Base-by-base conservation (phyloP, 2,888 invertebrate genomes). In the Nomada lathburiana region DNA sequence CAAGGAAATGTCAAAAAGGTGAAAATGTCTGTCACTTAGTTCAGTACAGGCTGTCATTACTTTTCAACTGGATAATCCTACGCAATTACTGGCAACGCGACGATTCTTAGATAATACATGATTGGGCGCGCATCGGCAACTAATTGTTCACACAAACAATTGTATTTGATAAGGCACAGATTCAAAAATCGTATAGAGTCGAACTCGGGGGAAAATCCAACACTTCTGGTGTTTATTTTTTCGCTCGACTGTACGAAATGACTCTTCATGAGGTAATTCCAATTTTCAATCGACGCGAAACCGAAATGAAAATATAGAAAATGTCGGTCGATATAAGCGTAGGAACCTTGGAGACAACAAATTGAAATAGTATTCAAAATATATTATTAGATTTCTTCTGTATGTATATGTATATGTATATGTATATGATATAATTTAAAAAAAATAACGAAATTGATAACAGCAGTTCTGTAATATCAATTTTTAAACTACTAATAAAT, bases 1-100 rank as follows among this genome's bases (percentile, higher is more conserved):
- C 64, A 62, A 80, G 77, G 72, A 85, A 80, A 80, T 64, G 85
- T 88, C 78, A 65, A 86, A 88, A 86, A 76, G 79, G 75, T 71
- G 74, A 77, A 85, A 76, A 79, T 55, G 70, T 71, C 69, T 76
- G 81, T 83, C 85, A 78, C 83, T 82, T 80, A 65, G 47, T 59
- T 20, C 55, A 57, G 60, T 47, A 11, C 59, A 64, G 59, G 18
- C 60, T 74, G 70, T 71, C 67, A 47, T 81, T 76, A 59, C 57
- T 60, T 80, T 55, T 75, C 77, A 20, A 60, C 4, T 53, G 52
- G 82, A 82, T 81, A 76, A 87, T 74, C 70, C 77, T 50, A 23
- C 44, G 59, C 62, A 72, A 72, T 82, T 74, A 69, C 10, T 47
- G 53, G 23, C 20, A 13, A 4, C 13, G 55, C 20, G 29, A 36